Base-by-base conservation (phyloP, 2,113 vertebrate species). In the Leucopsar rothschildi region DNA sequence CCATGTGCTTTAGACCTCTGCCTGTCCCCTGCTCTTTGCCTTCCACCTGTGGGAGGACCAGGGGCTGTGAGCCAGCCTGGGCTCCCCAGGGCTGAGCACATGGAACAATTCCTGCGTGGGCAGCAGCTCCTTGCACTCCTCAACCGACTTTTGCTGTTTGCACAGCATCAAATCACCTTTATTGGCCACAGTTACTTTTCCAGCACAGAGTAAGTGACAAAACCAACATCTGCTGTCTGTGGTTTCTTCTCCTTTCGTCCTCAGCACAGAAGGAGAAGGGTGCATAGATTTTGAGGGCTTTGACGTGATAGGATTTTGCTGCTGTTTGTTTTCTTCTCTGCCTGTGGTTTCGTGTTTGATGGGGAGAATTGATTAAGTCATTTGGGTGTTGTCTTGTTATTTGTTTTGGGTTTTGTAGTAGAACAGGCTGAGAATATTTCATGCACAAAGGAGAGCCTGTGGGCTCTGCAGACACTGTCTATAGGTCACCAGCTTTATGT, bases 171-270 rank as follows among this genome's bases (percentile, higher is more conserved):
- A 72, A 70, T 77, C 19, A 1, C 75, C 66, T 86, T 88, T 80
- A 55, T 69, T 47, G 63, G 47, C 82, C 88, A 86, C 4, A 17
- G 17, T 50, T 86, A 60, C 66, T 77, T 39, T 55, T 45, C 68
- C 88, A 93, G 56, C 15, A 37, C n/a, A n/a, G 61, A 57, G 14
- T 24, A 44, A 83, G 70, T 29, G 87, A 73, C 82, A 83, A 70
- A 93, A 24, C 39, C 28, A 95, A 37, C 86, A 88, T 86, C 68
- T 95, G 87, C 72, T 86, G 1, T 39, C 59, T 42, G 55, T 66
- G 78, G 10, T 68, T 92, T 59, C 49, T 56, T 22, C 63, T 65
- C 55, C 79, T 77, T 81, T 73, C 76, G 39, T 68, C 42, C 29
- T 56, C 88, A 52, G 27, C 35, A 11, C 64, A 28, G 71, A 64